phyloP scores from a whole-genome alignment of 1,140 invertebrate species.

The Pissodes strobi region DNA sequence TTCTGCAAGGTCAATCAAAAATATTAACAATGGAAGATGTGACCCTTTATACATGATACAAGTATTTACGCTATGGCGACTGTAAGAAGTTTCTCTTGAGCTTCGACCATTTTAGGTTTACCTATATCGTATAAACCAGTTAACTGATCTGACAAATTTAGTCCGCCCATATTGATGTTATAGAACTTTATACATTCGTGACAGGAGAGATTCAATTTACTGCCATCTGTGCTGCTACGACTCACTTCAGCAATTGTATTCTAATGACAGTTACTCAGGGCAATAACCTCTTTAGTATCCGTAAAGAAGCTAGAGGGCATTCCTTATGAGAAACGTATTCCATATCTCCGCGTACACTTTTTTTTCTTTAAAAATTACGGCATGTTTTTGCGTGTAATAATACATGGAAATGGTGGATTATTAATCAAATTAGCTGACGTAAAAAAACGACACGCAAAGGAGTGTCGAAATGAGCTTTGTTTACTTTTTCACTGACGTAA shows the following conservation, averaged over 20 bases:
- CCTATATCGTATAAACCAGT: neutral
- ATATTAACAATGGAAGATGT: neutral
- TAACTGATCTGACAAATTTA: neutral
- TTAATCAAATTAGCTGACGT: too few species aligned
- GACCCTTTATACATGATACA: neutral
- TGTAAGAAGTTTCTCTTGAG: neutral
- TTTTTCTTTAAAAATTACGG: too few species aligned
- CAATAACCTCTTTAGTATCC: neutral
- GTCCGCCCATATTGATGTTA: neutral
- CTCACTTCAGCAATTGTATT: neutral
- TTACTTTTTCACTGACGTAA: too few species aligned
- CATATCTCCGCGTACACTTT: too few species aligned
- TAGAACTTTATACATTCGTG: neutral
- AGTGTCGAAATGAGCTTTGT: too few species aligned
- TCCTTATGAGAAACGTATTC: too few species aligned
- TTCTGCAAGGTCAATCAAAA: too few species aligned
- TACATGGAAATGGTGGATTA: too few species aligned
- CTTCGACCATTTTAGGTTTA: neutral
- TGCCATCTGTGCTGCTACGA: neutral
- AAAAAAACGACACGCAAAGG: too few species aligned
- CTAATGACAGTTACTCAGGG: neutral
- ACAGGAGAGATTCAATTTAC: neutral
- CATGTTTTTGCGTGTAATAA: too few species aligned
- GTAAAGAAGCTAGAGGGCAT: too few species aligned
- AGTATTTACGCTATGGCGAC: neutral